phyloP scores from a whole-genome alignment of 1,140 invertebrate genomes.

The Anoplophora glabripennis region DNA sequence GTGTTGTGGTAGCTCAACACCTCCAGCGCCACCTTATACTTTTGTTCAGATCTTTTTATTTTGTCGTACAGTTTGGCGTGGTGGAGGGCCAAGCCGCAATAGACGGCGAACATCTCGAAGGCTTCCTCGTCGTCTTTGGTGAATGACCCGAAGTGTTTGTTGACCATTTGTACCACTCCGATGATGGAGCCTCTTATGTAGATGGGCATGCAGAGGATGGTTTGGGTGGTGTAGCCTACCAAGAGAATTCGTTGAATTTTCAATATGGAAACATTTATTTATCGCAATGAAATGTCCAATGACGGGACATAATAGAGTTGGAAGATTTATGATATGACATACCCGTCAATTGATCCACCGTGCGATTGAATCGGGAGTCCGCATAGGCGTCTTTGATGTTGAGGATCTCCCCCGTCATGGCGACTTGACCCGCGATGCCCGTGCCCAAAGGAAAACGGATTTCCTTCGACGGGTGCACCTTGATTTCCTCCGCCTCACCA shows the following conservation, averaged over 20 bases:
- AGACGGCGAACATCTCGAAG: constrained; percentile 81
- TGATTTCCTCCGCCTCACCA: constrained; percentile 39
- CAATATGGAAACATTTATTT: too few relatives aligned
- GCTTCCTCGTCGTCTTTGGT: constrained; percentile 75
- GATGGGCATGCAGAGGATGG: constrained; percentile 84
- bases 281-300: too few relatives aligned
- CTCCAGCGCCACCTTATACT: constrained; percentile 65
- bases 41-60: constrained; percentile 78
- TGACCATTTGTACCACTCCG: constrained; percentile 87
- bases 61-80: constrained; percentile 84
- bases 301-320: too few relatives aligned
- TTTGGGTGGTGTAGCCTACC: constrained; percentile 63
- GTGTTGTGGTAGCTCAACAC: constrained; percentile 82
- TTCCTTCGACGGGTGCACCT: constrained; percentile 45
- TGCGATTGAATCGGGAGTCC: constrained; percentile 76
- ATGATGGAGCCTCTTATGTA: constrained; percentile 67
- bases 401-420: constrained; percentile 70
- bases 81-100: constrained; percentile 80
- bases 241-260: too few relatives aligned
- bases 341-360: constrained; percentile 73
- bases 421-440: constrained; percentile 64
- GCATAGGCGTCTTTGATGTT: constrained; percentile 78
- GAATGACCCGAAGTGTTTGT: constrained; percentile 69
- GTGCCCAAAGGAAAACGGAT: constrained; percentile 57
- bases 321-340: too few relatives aligned